A percentile compares a stretch with the other conserved stretches of the same genome.
phyloP scores from a whole-genome alignment of 2,113 vertebrate species.

The Xenopus borealis region DNA sequence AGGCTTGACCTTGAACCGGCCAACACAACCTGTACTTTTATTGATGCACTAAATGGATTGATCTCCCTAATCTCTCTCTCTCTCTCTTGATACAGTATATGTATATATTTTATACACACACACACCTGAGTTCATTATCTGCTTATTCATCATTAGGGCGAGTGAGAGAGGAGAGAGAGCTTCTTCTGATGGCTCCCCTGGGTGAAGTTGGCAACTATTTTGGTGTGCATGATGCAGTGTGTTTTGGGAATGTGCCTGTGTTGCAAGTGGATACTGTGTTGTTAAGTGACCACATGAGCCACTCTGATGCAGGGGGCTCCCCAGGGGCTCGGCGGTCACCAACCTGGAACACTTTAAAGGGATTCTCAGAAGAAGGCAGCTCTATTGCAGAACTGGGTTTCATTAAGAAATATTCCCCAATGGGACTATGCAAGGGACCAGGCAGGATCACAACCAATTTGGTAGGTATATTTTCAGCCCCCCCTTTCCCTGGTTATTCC shows the following conservation, averaged over 20 bases:
- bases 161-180: conserved; percentile 53
- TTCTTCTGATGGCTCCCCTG: conserved; percentile 79
- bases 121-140: conserved; percentile 65
- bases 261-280: conserved; percentile 86
- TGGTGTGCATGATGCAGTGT: conserved; percentile 76
- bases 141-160: conserved; percentile 66
- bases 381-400: conserved; percentile 98
- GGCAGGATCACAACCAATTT: conserved; percentile 96
- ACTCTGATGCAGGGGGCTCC: conserved; percentile 91
- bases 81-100: conserved; percentile 2
- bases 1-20: conserved; percentile 81
- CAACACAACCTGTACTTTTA: conserved; percentile 71
- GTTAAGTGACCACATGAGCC: conserved; percentile 90
- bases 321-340: conserved; percentile 84
- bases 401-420: conserved; percentile 97
- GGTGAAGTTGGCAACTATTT: conserved; percentile 86
- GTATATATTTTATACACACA: conserved; percentile 49
- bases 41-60: conserved; percentile 78
- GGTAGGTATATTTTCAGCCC: conserved; percentile 70
- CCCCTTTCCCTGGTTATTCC: too few relatives aligned
- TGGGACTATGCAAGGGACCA: conserved; percentile 93
- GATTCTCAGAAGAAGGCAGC: conserved; percentile 93
- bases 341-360: conserved; percentile 95
- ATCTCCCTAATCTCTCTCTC: conserved; percentile 35
- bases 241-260: conserved; percentile 79